phyloP scores from a whole-genome alignment of 2,113 vertebrate species.

The Gobiocypris rarus region DNA sequence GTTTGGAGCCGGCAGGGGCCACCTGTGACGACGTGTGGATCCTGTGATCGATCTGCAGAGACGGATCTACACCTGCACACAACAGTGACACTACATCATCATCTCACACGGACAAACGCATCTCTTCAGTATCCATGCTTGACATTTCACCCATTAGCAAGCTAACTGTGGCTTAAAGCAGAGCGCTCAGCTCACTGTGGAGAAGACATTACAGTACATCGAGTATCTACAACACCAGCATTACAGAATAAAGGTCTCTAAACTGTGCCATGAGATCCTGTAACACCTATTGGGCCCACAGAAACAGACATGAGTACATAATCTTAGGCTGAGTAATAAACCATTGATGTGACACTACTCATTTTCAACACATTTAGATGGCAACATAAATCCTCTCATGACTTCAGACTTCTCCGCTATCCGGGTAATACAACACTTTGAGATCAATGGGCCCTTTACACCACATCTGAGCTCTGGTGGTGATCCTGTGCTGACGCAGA shows the following conservation, averaged over 20 bases:
- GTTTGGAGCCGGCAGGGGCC: conserved; percentile 71
- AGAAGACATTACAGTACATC: neutral
- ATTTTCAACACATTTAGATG: conserved; percentile 5
- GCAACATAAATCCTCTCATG: conserved; percentile 49
- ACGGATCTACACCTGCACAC: conserved; percentile 87
- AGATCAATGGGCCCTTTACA: conserved; percentile 15
- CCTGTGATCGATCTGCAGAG: conserved; percentile 86
- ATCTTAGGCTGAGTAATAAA: neutral
- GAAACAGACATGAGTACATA: neutral
- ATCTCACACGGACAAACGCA: neutral
- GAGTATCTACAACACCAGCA: neutral
- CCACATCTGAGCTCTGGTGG: conserved; percentile 26
- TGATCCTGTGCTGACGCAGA: neutral
- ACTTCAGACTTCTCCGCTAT: conserved; percentile 14
- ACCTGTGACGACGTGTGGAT: conserved; percentile 78
- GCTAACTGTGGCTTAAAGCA: neutral
- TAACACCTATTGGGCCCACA: neutral
- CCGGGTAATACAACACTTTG: neutral
- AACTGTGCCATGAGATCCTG: conserved; percentile 27
- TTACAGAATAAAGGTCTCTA: neutral
- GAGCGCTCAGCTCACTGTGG: neutral
- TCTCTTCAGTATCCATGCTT: neutral
- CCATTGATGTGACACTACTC: neutral
- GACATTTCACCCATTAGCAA: neutral
- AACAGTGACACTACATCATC: neutral